Percentiles rank a stretch among this genome's conserved stretches.
phyloP scores from a whole-genome alignment of 2,113 vertebrate genomes.

The Pelvicachromis taeniatus region DNA sequence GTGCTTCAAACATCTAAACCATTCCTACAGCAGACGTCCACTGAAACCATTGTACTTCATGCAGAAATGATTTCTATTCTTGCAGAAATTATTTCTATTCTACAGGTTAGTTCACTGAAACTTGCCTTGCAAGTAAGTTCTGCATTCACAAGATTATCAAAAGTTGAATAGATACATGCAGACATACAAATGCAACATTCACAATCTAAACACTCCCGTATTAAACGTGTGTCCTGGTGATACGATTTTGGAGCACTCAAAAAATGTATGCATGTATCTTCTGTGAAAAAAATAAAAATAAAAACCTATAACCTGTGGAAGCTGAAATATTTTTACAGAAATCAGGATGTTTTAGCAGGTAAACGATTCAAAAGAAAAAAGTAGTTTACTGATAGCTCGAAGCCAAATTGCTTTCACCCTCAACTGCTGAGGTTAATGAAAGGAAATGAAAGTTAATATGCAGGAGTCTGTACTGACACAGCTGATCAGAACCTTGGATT shows the following conservation, averaged over 20 bases:
- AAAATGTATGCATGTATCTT: not conserved
- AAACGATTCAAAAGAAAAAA: not conserved
- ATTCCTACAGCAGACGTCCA: not conserved
- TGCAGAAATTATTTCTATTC: not conserved
- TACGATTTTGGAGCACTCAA: not conserved
- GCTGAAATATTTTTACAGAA: not conserved
- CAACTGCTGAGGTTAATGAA: not conserved
- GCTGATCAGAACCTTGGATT: not conserved
- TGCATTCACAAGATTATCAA: not conserved
- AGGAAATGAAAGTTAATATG: not conserved
- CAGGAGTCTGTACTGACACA: not conserved
- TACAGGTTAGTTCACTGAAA: not conserved
- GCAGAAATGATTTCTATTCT: not conserved
- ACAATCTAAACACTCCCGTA: not conserved
- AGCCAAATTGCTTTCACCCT: not conserved
- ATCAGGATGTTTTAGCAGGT: not conserved
- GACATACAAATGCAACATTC: not conserved
- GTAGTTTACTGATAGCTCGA: not conserved
- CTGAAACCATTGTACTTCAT: not conserved
- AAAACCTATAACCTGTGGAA: not conserved
- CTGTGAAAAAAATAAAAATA: not conserved
- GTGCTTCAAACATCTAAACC: not conserved
- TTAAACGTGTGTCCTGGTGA: not conserved
- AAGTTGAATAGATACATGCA: not conserved
- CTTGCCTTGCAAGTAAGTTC: not conserved